Base-by-base conservation (phyloP, 1,140 invertebrate species). In the Mylabris phalerata region DNA sequence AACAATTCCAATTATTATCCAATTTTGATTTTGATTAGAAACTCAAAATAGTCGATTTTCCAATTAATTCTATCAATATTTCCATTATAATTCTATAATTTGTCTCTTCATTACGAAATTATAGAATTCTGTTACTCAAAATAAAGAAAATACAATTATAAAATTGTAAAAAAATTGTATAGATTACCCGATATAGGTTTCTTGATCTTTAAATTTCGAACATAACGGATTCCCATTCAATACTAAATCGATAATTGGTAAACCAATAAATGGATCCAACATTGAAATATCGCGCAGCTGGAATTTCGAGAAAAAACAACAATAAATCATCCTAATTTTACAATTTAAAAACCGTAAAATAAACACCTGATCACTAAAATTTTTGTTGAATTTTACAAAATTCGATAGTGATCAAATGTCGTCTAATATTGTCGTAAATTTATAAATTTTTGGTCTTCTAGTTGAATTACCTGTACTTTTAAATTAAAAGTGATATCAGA, bases 181-280 rank as follows among this genome's bases (percentile, higher is more conserved):
- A 50, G 27, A 7, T 80, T 92, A 93, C 92, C 90, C 93, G 75
- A 93, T 78, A 75, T 93, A 95, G n/a, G 82, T 76, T 63, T 81
- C 79, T 68, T 86, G 80, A 64, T 88, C 84, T 72, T 82, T 85
- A 74, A 86, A 93, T 67, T 84, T 88, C 68, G 85, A 82, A 72
- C 85, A 87, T 10, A 93, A 67, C 1, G 89, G 88, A 75, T 95
- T 95, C 63, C 86, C 88, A 73, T 87, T 83, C 46, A 95, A 75
- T 40, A 83, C 79, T 32, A 95, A 68, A 69, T 93, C 89, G 39
- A 85, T 75, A 3, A 95, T 72, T 2, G 81, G 80, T 45, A 93
- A 72, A 3, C 82, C 82, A 67, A 85, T 84, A 9, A 95, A 70
- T 5, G 77, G 70, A 54, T 92, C 83, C 55, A 95, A 70, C 46